These are phyloP conservation scores for Drosophila cognata DNA, from an alignment of 2,888 invertebrate genomes.

Conservation along the genomic window DNA sequence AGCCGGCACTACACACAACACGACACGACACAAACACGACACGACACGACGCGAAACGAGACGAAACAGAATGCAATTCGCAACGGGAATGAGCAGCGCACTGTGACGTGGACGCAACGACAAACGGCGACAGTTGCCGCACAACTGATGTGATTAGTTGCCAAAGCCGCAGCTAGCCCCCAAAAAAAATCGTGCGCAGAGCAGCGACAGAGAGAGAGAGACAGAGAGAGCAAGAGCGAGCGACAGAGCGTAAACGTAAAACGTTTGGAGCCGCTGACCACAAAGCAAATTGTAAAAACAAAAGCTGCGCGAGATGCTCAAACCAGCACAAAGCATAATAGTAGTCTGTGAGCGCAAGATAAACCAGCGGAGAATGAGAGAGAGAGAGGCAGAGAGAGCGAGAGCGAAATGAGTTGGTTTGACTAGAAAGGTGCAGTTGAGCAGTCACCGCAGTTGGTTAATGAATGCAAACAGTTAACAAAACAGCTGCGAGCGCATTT, in stretches of 20 bases:
- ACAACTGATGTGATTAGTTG: constrained; percentile 64
- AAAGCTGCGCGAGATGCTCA: constrained; percentile 54
- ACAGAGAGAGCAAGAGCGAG: constrained; percentile 15
- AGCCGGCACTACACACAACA: constrained; percentile 22
- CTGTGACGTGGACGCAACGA: constrained; percentile 33
- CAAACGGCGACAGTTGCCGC: constrained; percentile 74
- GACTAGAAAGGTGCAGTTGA: constrained; percentile 26
- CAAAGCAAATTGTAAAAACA: constrained; percentile 43
- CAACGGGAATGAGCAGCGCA: constrained; percentile 40
- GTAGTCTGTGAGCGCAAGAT: not conserved
- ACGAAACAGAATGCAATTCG: constrained; percentile 16
- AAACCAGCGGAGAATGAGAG: not conserved
- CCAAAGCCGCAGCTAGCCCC: constrained; percentile 32
- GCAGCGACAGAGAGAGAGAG: not conserved
- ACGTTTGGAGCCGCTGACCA: constrained; percentile 48
- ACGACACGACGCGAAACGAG: constrained; percentile 12
- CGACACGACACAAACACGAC: constrained; percentile 20
- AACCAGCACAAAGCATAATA: not conserved
- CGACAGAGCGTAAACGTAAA: constrained; percentile 23
- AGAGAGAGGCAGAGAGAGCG: not conserved
- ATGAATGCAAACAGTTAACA: constrained; percentile 23
- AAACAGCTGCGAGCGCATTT: constrained; percentile 32
- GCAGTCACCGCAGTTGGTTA: constrained; percentile 11
- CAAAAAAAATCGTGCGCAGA: constrained; percentile 14
- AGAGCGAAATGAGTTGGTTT: not conserved